Conservation (phyloP, 2,797 vertebrate genomes). For the Gambusia yucatana region DNA sequence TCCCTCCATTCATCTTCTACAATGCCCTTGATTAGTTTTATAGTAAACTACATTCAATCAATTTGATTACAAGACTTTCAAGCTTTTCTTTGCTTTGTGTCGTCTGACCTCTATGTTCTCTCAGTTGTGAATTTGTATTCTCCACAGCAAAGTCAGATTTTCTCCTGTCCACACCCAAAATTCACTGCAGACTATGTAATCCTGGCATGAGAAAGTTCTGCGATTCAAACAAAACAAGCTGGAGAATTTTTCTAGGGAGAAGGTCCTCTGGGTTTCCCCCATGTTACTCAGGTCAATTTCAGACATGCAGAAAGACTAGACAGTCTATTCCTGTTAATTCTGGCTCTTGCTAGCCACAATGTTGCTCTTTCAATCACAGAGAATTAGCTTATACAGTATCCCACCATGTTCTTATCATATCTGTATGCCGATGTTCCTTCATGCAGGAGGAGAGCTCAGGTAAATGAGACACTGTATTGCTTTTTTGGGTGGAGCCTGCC, state of each 20-base stretch:
- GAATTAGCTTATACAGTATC: neutral
- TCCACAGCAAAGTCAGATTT: neutral
- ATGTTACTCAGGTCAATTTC: neutral
- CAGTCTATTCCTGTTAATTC: neutral
- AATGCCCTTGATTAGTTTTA: conserved; percentile 54
- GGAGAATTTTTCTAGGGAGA: neutral
- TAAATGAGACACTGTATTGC: neutral
- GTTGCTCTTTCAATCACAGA: neutral
- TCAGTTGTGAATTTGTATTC: neutral
- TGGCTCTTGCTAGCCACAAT: neutral
- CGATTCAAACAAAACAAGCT: neutral
- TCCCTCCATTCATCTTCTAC: conserved; percentile 27
- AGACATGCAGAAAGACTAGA: neutral
- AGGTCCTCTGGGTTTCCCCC: neutral
- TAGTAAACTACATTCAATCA: conserved; percentile 14
- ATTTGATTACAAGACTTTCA: conserved; percentile 30
- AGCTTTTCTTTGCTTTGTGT: neutral
- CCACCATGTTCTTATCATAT: neutral
- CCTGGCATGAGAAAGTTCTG: neutral
- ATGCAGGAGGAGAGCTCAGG: neutral
- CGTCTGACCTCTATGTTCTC: conserved; percentile 14
- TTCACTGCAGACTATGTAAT: neutral
- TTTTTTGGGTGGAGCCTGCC: neutral
- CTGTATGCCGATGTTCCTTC: neutral
- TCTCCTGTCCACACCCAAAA: neutral